phyloP scores from a whole-genome alignment of 2,113 vertebrate species.

The Carollia perspicillata region DNA sequence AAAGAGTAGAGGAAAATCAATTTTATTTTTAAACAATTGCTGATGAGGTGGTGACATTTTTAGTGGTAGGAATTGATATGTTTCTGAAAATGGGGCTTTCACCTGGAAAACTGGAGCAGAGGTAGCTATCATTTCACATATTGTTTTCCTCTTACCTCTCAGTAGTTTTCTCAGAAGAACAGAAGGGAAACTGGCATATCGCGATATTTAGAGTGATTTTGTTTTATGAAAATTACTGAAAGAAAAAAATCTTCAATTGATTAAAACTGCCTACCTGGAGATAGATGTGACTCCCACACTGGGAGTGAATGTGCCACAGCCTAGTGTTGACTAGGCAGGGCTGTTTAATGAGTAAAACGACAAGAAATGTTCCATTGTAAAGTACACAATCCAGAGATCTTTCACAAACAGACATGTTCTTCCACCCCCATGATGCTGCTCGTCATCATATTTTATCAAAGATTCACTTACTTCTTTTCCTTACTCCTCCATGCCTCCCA shows the following conservation, averaged over 20 bases:
- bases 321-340: neutral
- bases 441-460: neutral
- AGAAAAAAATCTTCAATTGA: neutral
- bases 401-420: neutral
- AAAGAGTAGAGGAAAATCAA: neutral
- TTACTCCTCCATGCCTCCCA: neutral
- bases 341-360: neutral
- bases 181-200: neutral
- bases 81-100: neutral
- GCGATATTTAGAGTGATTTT: neutral
- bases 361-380: neutral
- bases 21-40: neutral
- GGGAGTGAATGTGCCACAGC: neutral
- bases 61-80: neutral
- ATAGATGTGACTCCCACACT: neutral
- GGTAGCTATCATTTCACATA: fast-evolving
- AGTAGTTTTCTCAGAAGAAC: neutral
- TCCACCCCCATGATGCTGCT: neutral
- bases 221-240: neutral
- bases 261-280: neutral
- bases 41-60: neutral
- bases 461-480: neutral
- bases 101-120: neutral
- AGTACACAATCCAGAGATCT: neutral
- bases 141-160: neutral